Base-by-base conservation (phyloP, 2,113 vertebrate species). In the Neopipo cinnamomea region DNA sequence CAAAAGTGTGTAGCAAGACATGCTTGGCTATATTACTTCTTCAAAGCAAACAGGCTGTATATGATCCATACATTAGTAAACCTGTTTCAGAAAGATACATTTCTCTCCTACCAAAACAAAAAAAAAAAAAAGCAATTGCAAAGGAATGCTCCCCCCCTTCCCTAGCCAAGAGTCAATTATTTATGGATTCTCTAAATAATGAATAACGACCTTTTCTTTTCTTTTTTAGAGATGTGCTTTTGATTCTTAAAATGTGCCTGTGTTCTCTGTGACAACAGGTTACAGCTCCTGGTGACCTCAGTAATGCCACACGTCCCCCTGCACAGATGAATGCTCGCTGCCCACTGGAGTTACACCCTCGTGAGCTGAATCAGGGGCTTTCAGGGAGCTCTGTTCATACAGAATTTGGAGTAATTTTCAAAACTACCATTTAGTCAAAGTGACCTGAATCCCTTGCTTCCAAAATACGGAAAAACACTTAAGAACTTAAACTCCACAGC, bases 31-130 rank as follows among this genome's bases (percentile, higher is more conserved):
- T 85, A 81, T 97, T 93, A 85, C 68, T 68, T 66, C 78, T 93
- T 97, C 76, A 96, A 96, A 97, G 95, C 73, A 75, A 77, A 88
- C 94, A 86, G 93, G 46, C 83, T 88, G 55, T 42, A 50, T 80
- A 49, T n/a, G 91, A 73, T 92, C 58, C 55, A 78, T 7, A 81
- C 10, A 85, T 81, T 68, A 95, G 62, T 88, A 96, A 82, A 68
- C 14, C 20, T 11, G 1, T 24, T 95, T 92, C 63, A 74, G 42
- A 49, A 76, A 61, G 89, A 80, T 25, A 35, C 15, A 55, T 5
- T 21, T 31, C 73, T 82, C 31, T 76, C 77, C 53, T 42, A 49
- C 22, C 10, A 9, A 28, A 70, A 52, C 14, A 4, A 63, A 23
- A 50, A 58, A 63, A 23, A 50, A 58, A 58, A 28, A 14, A 3